Evolutionary conservation across 2,797 vertebrate genomes (phyloP).

Genomic region (Cercopithecus diana): DNA sequence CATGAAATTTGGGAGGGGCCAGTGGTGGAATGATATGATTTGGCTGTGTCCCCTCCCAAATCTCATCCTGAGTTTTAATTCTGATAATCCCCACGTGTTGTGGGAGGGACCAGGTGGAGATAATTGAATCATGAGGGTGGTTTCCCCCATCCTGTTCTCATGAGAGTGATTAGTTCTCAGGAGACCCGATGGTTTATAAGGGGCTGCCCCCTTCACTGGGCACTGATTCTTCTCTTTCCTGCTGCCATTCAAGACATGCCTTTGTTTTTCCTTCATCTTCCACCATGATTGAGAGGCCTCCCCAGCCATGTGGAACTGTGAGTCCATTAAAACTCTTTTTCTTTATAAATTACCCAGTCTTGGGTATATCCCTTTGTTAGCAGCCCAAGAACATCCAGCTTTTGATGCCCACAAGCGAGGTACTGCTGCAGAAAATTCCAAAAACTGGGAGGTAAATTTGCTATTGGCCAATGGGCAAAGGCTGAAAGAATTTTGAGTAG

Average conservation of each 20-base stretch:
- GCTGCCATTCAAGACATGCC: background rate
- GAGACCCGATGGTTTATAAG: background rate
- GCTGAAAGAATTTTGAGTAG: background rate
- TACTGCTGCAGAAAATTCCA: background rate
- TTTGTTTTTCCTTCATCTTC: background rate
- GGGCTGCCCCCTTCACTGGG: background rate
- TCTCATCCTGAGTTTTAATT: background rate
- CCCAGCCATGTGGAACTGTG: background rate
- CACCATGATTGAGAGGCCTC: background rate
- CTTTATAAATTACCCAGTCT: background rate
- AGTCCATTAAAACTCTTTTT: background rate
- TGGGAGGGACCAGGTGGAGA: background rate
- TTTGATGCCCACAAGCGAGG: background rate
- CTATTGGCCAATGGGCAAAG: no score
- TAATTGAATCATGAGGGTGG: background rate
- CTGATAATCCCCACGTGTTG: background rate
- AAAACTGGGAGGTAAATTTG: background rate
- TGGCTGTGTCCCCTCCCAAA: background rate
- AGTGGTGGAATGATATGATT: background rate
- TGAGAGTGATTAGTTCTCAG: background rate
- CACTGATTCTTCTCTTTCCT: background rate
- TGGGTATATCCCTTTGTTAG: background rate
- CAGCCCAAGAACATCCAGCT: background rate
- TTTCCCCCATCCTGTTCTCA: background rate
- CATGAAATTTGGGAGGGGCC: background rate